Percentiles rank a stretch among this genome's conserved stretches.
phyloP scores from a whole-genome alignment of 1,140 invertebrate genomes.

The Archivesica marissinica region DNA sequence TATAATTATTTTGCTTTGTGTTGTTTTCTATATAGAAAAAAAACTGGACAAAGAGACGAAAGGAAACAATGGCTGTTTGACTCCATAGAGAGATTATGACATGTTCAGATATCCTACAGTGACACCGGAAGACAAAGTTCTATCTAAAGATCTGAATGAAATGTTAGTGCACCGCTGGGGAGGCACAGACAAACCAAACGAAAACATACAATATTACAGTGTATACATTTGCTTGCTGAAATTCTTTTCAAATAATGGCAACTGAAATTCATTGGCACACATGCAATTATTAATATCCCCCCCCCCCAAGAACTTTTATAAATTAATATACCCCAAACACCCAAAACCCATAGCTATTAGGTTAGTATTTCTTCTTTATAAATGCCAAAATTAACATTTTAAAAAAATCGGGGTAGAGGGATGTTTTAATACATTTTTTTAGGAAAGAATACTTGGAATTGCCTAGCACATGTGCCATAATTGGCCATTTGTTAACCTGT shows the following conservation, averaged over 20 bases:
- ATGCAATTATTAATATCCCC: too few relatives aligned
- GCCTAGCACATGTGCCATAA: too few relatives aligned
- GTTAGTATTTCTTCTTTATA: too few relatives aligned
- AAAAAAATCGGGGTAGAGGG: too few relatives aligned
- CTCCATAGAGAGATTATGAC: not conserved
- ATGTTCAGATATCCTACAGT: not conserved
- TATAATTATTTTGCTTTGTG: not conserved
- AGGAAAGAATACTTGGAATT: too few relatives aligned
- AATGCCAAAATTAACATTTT: too few relatives aligned
- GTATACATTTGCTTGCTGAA: not conserved
- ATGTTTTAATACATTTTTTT: too few relatives aligned
- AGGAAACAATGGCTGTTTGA: not conserved
- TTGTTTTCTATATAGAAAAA: not conserved
- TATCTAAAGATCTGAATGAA: not conserved
- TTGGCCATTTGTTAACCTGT: too few relatives aligned
- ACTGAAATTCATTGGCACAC: conserved; percentile 7
- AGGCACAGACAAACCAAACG: not conserved
- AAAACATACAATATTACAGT: not conserved
- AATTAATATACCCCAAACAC: too few relatives aligned
- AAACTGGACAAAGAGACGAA: not conserved
- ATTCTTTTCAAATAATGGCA: not conserved
- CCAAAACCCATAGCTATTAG: too few relatives aligned
- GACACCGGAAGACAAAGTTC: not conserved
- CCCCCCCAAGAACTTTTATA: too few relatives aligned
- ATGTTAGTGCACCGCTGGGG: not conserved